Evolutionary conservation across 2,113 vertebrate species (phyloP).

Genomic region (Ascaphus truei): DNA sequence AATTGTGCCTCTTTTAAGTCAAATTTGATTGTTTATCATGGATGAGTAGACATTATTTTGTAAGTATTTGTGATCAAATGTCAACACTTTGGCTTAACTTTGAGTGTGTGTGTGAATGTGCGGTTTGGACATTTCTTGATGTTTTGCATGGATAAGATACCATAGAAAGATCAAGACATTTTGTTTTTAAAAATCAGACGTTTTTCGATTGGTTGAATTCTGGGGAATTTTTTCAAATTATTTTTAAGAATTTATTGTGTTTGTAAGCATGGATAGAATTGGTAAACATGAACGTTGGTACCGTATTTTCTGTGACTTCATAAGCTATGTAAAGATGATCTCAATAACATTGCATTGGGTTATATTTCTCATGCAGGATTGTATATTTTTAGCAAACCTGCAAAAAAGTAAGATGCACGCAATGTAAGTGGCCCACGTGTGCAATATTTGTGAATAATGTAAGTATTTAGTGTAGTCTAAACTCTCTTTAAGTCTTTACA

Average conservation of each 20-base stretch:
- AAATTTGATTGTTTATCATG: conserved; percentile 71
- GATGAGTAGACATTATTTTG: conserved; percentile 59
- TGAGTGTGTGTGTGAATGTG: conserved; percentile 58
- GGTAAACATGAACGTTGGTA: conserved; percentile 37
- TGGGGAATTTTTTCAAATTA: conserved; percentile 48
- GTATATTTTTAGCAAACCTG: conserved; percentile 54
- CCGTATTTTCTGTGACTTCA: conserved; percentile 56
- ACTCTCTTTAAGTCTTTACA: too few relatives aligned
- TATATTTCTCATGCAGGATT: conserved; percentile 23
- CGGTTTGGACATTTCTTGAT: conserved; percentile 59
- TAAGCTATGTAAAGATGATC: too few relatives aligned
- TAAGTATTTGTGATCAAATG: conserved; percentile 49
- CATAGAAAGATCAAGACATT: conserved; percentile 60
- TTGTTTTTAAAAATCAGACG: conserved; percentile 58
- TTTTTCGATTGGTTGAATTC: conserved; percentile 32
- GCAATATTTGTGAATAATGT: conserved; percentile 63
- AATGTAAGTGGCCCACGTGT: conserved; percentile 65
- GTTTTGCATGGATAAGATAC: conserved; percentile 76
- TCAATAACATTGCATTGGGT: too few relatives aligned
- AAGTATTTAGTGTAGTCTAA: conserved; percentile 52
- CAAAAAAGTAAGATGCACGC: conserved; percentile 61
- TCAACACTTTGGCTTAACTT: conserved; percentile 49
- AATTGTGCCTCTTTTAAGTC: conserved; percentile 78
- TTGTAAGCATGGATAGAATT: conserved; percentile 45
- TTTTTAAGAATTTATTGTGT: conserved; percentile 58